A percentile compares a stretch with the other conserved stretches of the same genome.
Evolutionary conservation across 2,888 invertebrate genomes (phyloP).

Genomic region (Melitaea athalia): DNA sequence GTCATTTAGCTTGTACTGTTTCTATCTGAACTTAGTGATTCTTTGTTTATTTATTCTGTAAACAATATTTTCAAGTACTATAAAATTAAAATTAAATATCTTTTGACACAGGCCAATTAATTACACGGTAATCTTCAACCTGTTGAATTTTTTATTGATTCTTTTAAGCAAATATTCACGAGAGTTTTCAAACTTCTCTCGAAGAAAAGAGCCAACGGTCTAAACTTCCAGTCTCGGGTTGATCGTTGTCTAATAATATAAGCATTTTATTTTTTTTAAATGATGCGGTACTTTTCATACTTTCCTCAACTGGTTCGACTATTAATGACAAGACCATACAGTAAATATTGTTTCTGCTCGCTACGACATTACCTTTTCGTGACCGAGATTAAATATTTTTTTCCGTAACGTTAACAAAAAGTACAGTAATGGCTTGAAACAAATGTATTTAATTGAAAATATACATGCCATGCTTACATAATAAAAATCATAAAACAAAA

Average conservation of each 20-base stretch:
- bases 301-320: background rate
- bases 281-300: background rate
- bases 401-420: background rate
- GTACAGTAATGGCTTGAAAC: background rate
- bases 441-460: background rate
- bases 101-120: background rate
- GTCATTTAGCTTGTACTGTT: no score
- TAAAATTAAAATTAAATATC: no score
- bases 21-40: background rate
- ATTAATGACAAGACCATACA: background rate
- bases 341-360: background rate
- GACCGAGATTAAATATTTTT: background rate
- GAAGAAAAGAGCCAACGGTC: conserved; percentile 1
- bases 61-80: no score
- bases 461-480: background rate
- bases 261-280: conserved; percentile 12
- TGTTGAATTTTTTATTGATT: background rate
- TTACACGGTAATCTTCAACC: background rate
- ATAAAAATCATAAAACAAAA: background rate
- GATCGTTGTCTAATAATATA: conserved; percentile 2
- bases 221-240: background rate
- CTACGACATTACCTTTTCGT: background rate
- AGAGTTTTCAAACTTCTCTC: conserved; percentile 1
- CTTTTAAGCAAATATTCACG: background rate
- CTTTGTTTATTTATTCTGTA: no score